Evolutionary conservation across 2,797 vertebrate species (phyloP).

Genomic region (Phrynocephalus vlangalii): DNA sequence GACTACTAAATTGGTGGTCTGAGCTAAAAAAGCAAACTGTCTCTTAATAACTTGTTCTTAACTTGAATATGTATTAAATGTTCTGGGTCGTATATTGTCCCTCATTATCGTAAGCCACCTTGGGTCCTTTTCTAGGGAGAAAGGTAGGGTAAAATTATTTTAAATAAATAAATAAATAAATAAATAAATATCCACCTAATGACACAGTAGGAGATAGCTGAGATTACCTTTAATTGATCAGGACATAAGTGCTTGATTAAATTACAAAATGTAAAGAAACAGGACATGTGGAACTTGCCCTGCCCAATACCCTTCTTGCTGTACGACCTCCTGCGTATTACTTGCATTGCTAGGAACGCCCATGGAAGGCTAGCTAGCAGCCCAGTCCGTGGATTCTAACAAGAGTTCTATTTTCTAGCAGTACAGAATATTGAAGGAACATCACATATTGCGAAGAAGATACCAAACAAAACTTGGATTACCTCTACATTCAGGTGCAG

Average conservation of each 20-base stretch:
- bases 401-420: neutral
- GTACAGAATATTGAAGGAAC: neutral
- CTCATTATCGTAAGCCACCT: too few species aligned
- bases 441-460: neutral
- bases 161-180: too few species aligned
- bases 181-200: too few species aligned
- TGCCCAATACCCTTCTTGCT: neutral
- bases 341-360: neutral
- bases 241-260: neutral
- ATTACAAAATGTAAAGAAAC: neutral
- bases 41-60: too few species aligned
- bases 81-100: too few species aligned
- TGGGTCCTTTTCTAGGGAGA: too few species aligned
- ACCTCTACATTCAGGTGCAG: constrained; percentile 30
- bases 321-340: neutral
- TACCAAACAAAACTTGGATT: neutral
- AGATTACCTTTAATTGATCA: neutral
- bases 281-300: neutral
- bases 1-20: neutral
- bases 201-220: too few species aligned
- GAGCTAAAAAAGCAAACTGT: neutral
- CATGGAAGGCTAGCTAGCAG: neutral
- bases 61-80: too few species aligned
- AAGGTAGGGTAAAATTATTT: too few species aligned
- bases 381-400: neutral